Percentiles rank a stretch among this genome's conserved stretches.
These are phyloP conservation scores for Scotopteryx bipunctaria DNA, from an alignment of 2,888 invertebrate species.

Conservation along the genomic window DNA sequence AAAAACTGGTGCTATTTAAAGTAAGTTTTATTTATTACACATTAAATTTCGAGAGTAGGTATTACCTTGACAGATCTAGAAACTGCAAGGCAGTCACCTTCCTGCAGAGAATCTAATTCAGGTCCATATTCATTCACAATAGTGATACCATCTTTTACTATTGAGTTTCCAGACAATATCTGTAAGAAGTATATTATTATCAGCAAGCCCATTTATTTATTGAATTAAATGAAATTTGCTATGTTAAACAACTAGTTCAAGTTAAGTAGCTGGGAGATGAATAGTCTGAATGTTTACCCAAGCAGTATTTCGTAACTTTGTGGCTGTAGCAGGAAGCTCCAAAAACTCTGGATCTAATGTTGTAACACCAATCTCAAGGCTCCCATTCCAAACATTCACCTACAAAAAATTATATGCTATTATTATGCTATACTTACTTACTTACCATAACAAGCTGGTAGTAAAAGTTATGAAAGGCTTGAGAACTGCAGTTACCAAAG, in stretches of 20 bases:
- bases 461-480: no score
- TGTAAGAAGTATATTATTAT: slow-evolving; percentile 53
- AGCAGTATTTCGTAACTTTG: slow-evolving; percentile 90
- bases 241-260: no score
- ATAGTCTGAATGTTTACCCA: slow-evolving; percentile 84
- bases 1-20: no score
- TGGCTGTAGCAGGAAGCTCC: slow-evolving; percentile 94
- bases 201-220: no score
- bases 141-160: slow-evolving; percentile 92
- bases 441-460: no score
- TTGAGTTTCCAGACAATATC: slow-evolving; percentile 94
- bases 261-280: no score
- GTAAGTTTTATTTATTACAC: no score
- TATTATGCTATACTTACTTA: no score
- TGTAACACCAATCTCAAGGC: slow-evolving; percentile 96
- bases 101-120: slow-evolving; percentile 91
- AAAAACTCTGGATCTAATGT: slow-evolving; percentile 94
- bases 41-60: background rate
- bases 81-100: slow-evolving; percentile 93
- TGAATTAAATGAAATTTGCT: no score
- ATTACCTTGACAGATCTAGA: slow-evolving; percentile 89
- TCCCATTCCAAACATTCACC: slow-evolving; percentile 96
- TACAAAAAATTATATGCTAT: slow-evolving; percentile 49
- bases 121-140: slow-evolving; percentile 92
- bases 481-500: no score